Base-by-base conservation (phyloP, 1,140 invertebrate genomes). In the Coptotermes formosanus region DNA sequence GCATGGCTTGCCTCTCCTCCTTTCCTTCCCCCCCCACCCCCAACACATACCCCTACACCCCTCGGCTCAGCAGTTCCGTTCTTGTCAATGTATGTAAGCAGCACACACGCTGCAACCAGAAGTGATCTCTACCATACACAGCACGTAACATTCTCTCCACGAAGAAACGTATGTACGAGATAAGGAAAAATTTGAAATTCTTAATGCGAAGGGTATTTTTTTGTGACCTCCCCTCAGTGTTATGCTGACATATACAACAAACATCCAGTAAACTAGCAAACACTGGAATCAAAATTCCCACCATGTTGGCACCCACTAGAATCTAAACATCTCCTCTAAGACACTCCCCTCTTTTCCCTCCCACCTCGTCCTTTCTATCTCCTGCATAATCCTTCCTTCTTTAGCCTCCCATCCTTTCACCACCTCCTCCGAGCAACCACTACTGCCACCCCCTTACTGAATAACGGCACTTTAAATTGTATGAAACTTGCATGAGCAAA, bases 391-490 rank as follows among this genome's bases (percentile, higher is more conserved):
- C 85, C 59, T 85, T 59, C 59, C 52, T 59, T 81, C 85, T 59
- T 59, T 55, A 85, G 84, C 84, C 84, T 86, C 85, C 81, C 86
- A 64, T 85, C 82, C 87, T 85, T 86, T 87, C 86, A 82, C 83
- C 82, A 48, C 44, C 83, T n/a, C 82, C 82, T 59, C 75, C 82
- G 23, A 30, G 64, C 64, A 75, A 75, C 64, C 64, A 30, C 64
- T 30, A 75, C 23, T 75, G n/a, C 84, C 86, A 43, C 85, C 86
- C 83, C 82, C 81, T 75, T 44, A 64, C 87, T 85, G 89, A 88
- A 90, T 89, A 90, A 90, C 89, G 88, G 88, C 88, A 89, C 89
- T 89, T 90, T 89, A 89, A 90, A 90, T 90, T 90, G 89, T 90
- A 90, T 90, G 89, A 90, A 90, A 90, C 88, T 89, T 90, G 89